These are phyloP conservation scores for Drosophila mayaguana DNA, from an alignment of 2,888 invertebrate species.

Conservation along the genomic window DNA sequence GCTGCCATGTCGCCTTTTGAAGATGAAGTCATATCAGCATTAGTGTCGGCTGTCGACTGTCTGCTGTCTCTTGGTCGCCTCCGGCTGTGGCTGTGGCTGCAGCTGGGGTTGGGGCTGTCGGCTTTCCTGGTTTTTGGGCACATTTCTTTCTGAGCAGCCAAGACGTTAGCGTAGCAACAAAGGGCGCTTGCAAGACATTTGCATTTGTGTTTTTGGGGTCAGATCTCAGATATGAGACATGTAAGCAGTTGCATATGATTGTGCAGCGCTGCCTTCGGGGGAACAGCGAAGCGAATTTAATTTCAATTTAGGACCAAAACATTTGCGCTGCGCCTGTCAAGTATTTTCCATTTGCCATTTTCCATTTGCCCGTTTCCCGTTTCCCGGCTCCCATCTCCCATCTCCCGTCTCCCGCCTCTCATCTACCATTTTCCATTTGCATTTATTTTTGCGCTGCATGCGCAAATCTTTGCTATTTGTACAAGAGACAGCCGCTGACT, in stretches of 20 bases:
- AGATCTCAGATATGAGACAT: constrained; percentile 60
- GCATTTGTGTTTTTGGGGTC: constrained; percentile 57
- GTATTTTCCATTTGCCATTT: constrained; percentile 50
- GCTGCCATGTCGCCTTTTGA: constrained; percentile 67
- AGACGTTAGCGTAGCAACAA: constrained; percentile 30
- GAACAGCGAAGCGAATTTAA: constrained; percentile 58
- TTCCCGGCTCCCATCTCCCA: not conserved
- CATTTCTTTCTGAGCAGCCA: constrained; percentile 57
- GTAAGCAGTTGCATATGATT: constrained; percentile 48
- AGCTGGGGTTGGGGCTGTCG: constrained; percentile 30
- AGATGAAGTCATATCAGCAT: constrained; percentile 81
- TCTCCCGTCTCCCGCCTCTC: not conserved
- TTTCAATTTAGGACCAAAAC: constrained; percentile 74
- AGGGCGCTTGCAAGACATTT: constrained; percentile 29
- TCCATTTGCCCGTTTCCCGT: constrained; percentile 53
- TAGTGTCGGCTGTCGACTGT: constrained; percentile 68
- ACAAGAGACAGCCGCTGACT: constrained; percentile 77
- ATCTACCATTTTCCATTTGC: constrained; percentile 54
- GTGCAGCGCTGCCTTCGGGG: constrained; percentile 30
- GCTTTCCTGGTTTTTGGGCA: constrained; percentile 33
- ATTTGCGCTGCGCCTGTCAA: constrained; percentile 66
- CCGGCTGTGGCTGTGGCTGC: constrained; percentile 50
- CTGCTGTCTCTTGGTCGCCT: constrained; percentile 51
- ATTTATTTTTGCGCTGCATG: constrained; percentile 76
- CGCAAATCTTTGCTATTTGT: constrained; percentile 80